Conservation (phyloP, 2,113 vertebrate species). For the Echinops telfairi region DNA sequence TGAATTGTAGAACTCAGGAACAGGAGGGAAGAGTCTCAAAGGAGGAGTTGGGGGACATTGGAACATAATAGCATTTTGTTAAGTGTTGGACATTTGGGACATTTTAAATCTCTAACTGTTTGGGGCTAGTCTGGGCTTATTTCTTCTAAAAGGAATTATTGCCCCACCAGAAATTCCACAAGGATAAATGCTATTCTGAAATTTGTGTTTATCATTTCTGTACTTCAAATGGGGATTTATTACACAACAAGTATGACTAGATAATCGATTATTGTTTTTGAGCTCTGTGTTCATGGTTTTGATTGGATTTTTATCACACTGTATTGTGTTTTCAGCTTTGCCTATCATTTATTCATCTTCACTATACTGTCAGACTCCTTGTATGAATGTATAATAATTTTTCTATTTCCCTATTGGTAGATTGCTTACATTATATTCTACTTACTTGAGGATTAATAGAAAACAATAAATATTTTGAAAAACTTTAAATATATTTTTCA, state of each 20-base stretch:
- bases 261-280: background rate
- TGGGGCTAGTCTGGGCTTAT: too few species aligned
- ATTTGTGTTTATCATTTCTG: background rate
- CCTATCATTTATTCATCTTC: background rate
- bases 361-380: background rate
- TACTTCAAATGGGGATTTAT: background rate
- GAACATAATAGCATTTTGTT: too few species aligned
- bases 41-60: too few species aligned
- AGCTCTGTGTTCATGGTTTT: background rate
- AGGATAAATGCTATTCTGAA: background rate
- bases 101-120: too few species aligned
- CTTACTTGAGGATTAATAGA: background rate
- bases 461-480: slow-evolving; percentile 14
- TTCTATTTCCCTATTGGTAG: background rate
- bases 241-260: background rate
- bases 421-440: background rate
- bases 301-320: background rate
- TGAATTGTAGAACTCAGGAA: too few species aligned
- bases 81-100: too few species aligned
- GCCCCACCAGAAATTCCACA: background rate
- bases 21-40: too few species aligned
- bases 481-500: background rate
- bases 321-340: background rate
- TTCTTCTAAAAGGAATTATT: too few species aligned
- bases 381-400: background rate